Evolutionary conservation across 2,113 vertebrate genomes (phyloP).

Genomic region (Melospiza melodia): DNA sequence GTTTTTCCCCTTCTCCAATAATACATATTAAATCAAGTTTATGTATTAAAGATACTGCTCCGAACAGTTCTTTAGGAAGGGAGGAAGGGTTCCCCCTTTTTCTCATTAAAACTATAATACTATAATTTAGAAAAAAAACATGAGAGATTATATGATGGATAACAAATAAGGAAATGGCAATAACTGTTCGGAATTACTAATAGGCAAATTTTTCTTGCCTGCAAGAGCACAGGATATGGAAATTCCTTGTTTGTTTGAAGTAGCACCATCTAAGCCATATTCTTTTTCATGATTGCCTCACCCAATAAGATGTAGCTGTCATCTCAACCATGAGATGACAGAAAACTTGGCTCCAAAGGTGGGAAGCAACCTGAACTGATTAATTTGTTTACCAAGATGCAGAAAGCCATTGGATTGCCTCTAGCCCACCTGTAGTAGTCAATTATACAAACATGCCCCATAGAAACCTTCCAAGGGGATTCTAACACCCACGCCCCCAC

Average conservation of each 20-base stretch:
- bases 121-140: background rate
- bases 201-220: background rate
- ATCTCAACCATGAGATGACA: background rate
- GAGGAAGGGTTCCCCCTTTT: background rate
- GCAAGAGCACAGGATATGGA: background rate
- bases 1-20: background rate
- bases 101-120: background rate
- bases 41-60: background rate
- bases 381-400: background rate
- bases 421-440: background rate
- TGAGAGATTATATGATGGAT: background rate
- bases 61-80: background rate
- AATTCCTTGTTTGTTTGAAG: background rate
- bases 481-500: fast-evolving
- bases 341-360: background rate
- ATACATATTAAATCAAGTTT: background rate
- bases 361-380: background rate
- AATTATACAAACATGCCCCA: background rate
- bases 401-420: background rate
- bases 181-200: background rate
- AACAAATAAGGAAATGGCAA: background rate
- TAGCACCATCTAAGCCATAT: background rate
- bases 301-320: background rate
- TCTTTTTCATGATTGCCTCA: background rate
- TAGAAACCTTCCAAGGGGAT: background rate